A percentile compares a stretch with the other conserved stretches of the same genome.
These are phyloP conservation scores for Eristalinus sepulchralis DNA, from an alignment of 2,888 invertebrate species.

Conservation along the genomic window DNA sequence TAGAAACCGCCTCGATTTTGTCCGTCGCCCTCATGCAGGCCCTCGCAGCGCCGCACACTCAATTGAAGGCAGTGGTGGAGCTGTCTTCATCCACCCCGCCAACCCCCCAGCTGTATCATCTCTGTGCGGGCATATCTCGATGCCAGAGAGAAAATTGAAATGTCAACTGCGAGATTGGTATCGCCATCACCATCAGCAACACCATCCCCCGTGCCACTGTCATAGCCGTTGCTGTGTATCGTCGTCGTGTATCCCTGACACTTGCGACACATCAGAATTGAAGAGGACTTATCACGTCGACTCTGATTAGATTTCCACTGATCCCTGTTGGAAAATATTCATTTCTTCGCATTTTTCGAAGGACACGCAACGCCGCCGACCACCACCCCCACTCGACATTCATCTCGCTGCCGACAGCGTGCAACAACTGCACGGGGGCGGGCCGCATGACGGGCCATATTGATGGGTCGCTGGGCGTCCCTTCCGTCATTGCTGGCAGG, in stretches of 20 bases:
- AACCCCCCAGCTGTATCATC: not conserved
- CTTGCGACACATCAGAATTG: slow-evolving; percentile 68
- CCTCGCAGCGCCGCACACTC: slow-evolving; percentile 30
- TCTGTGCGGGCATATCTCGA: slow-evolving; percentile 21
- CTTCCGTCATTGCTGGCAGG: slow-evolving; percentile 26
- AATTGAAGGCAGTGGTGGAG: slow-evolving; percentile 49
- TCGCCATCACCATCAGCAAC: slow-evolving; percentile 37
- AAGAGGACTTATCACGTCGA: slow-evolving; percentile 71
- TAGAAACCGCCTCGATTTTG: slow-evolving; percentile 15
- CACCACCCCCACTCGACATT: slow-evolving; percentile 28
- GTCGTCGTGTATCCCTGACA: slow-evolving; percentile 46
- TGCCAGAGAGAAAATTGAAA: slow-evolving; percentile 66
- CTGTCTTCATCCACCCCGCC: slow-evolving; percentile 28
- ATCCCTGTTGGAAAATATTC: slow-evolving; percentile 43
- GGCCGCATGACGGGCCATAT: slow-evolving; percentile 50
- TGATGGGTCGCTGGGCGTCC: slow-evolving; percentile 30
- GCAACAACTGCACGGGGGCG: slow-evolving; percentile 23
- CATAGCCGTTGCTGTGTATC: not conserved
- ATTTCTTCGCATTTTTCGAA: slow-evolving; percentile 25
- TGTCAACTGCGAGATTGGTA: slow-evolving; percentile 69
- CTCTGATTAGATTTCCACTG: slow-evolving; percentile 71
- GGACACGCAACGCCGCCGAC: slow-evolving; percentile 4
- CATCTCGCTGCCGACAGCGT: slow-evolving; percentile 60
- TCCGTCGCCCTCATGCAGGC: not conserved
- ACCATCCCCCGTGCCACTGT: slow-evolving; percentile 15